Evolutionary conservation across 2,113 vertebrate genomes (phyloP), one percentile per base, ranked within the genome.

Genomic region (Rhinolophus sinicus): DNA sequence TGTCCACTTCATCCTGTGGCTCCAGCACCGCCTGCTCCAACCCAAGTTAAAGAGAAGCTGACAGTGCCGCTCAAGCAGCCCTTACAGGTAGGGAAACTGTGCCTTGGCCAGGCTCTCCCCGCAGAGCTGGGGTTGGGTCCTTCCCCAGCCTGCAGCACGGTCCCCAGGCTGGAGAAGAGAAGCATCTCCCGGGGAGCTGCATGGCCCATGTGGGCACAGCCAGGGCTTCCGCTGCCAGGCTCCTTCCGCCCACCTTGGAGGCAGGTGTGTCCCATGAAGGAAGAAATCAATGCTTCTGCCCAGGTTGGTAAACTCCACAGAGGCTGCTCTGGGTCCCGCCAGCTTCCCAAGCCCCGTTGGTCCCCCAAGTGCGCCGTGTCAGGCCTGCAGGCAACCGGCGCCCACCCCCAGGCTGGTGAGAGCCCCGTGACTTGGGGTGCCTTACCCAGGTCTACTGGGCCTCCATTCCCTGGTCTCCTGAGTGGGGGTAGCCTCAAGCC

Each of bases 381-480:
- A 5, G 0, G 15, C 38, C 80, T 19, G 33, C 16, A 26, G 2
- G 21, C 38, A 19, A 0, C 47, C 13, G 12, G 47, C 0, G 0
- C 30, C 56, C 67, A 35, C 40, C 52, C 44, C 2, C 9, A 3
- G 0, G n/a, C 35, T 56, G 24, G 7, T 65, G 86, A 9, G 58
- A 33, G 14, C 3, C 13, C 8, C 10, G n/a, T 0, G 28, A 62
- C 6, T 7, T 6, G 8, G 7, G 40, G 60, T 0, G 1, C 6
- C 0, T 44, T 5, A 6, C 8, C 24, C 22, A 14, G 78, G 38
- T 18, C 28, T 52, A 35, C 56, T 9, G 60, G 28, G 44, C 11
- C 69, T 22, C 44, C 13, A 9, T 4, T 33, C 24, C 75, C 75
- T 26, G 30, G 24, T 13, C 26, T 84, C 33, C 60, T 12, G 6